phyloP scores from a whole-genome alignment of 2,797 vertebrate species.

The Pantherophis alleghaniensis region DNA sequence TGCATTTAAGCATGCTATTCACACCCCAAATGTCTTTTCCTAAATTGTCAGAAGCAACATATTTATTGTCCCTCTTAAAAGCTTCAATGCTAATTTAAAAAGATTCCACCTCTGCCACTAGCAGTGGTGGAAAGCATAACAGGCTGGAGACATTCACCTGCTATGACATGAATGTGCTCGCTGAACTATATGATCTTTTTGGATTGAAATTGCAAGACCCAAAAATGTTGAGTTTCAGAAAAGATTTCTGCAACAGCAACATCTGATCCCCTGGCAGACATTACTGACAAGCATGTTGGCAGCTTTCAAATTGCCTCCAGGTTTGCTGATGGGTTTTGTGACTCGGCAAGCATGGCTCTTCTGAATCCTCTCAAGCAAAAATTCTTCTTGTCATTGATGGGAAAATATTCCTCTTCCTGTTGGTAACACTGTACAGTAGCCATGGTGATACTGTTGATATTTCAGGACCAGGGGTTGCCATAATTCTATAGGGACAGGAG shows the following conservation, averaged over 20 bases:
- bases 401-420: background rate
- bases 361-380: conserved; percentile 12
- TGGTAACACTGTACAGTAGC: conserved; percentile 7
- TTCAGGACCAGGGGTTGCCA: background rate
- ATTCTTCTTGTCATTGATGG: background rate
- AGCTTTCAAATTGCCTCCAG: conserved; percentile 2
- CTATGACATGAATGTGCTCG: background rate
- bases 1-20: background rate
- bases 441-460: background rate
- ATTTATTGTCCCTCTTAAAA: background rate
- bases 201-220: background rate
- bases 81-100: background rate
- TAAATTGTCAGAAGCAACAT: background rate
- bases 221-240: background rate
- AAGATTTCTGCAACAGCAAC: conserved; percentile 2
- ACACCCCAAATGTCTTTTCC: background rate
- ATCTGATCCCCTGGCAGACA: conserved; percentile 33
- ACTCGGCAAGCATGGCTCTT: conserved; percentile 12
- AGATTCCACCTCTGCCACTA: background rate
- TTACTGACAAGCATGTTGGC: conserved; percentile 29
- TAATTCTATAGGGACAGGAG: background rate
- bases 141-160: background rate
- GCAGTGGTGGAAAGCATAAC: background rate
- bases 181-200: background rate
- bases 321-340: conserved; percentile 20